A percentile compares a stretch with the other conserved stretches of the same genome.
phyloP scores from a whole-genome alignment of 2,797 vertebrate species.

The Pipistrellus pygmaeus region DNA sequence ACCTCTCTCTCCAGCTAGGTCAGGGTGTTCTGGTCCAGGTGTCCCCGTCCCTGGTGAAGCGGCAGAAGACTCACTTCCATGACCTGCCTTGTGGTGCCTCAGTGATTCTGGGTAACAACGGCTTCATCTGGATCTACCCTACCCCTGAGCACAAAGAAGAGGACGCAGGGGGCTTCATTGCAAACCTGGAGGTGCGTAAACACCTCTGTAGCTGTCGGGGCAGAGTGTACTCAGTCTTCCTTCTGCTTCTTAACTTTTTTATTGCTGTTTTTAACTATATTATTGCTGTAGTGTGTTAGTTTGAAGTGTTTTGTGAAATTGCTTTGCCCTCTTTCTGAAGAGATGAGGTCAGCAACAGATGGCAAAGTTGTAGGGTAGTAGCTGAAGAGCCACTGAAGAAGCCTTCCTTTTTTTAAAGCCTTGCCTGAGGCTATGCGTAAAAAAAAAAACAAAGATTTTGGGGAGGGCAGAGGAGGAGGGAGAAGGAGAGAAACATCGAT shows the following conservation, averaged over 20 bases:
- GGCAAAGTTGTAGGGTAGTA: background rate
- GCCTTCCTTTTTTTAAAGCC: background rate
- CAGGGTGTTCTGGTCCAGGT: conserved; percentile 97
- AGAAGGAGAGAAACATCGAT: background rate
- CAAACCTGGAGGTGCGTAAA: conserved; percentile 92
- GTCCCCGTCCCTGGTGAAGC: conserved; percentile 96
- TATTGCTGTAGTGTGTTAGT: background rate
- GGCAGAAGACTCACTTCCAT: conserved; percentile 98
- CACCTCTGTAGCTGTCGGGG: fast-evolving
- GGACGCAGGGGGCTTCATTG: conserved; percentile 94
- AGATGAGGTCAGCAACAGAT: background rate
- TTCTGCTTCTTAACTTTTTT: fast-evolving
- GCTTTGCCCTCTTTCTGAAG: background rate
- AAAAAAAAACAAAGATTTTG: background rate
- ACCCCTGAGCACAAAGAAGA: conserved; percentile 93
- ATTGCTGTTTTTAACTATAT: fast-evolving
- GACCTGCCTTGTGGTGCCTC: conserved; percentile 97
- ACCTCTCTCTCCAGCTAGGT: conserved; percentile 89
- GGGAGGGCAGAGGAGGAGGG: too few relatives aligned
- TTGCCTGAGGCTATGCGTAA: background rate
- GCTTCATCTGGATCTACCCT: conserved; percentile 97
- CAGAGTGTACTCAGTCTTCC: fast-evolving
- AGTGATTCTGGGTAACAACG: conserved; percentile 96
- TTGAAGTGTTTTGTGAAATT: background rate
- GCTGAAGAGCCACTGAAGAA: background rate